phyloP scores from a whole-genome alignment of 1,140 invertebrate species.

The Drosophila jambulina region DNA sequence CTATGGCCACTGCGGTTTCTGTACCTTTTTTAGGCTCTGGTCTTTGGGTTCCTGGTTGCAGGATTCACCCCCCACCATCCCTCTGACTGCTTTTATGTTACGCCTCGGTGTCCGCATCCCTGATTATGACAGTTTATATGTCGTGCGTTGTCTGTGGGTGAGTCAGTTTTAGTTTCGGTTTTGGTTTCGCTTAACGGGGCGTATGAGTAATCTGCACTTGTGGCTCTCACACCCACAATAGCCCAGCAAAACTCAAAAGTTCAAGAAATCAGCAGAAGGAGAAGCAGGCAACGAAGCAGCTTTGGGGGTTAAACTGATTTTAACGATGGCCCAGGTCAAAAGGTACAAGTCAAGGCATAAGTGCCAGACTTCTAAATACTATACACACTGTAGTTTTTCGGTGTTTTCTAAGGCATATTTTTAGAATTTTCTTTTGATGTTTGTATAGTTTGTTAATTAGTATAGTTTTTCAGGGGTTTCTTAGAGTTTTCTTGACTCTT shows the following conservation, averaged over 20 bases:
- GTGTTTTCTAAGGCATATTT: too few species aligned
- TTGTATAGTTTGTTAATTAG: neutral
- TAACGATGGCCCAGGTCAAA: constrained; percentile 2
- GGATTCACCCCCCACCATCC: neutral
- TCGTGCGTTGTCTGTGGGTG: constrained; percentile 14
- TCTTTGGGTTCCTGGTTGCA: neutral
- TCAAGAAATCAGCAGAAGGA: neutral
- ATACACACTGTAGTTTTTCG: too few species aligned
- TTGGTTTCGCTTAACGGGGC: constrained; percentile 26
- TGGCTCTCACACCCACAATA: constrained; percentile 1
- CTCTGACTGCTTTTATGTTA: constrained; percentile 32
- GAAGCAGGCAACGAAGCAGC: neutral
- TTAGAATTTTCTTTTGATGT: neutral
- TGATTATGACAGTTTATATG: constrained; percentile 67
- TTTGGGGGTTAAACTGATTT: constrained; percentile 7
- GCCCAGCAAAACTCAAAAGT: constrained; percentile 6
- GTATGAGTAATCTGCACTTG: constrained; percentile 43
- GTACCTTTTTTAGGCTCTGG: constrained; percentile 36
- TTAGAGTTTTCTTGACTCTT: neutral
- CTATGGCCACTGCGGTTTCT: constrained; percentile 62
- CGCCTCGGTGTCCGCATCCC: constrained; percentile 49
- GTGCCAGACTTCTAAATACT: neutral
- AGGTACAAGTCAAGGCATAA: neutral
- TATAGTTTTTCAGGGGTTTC: neutral
- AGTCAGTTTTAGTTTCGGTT: constrained; percentile 31